These are phyloP conservation scores for Lamprotornis superbus DNA, from an alignment of 2,113 vertebrate genomes.

Conservation along the genomic window DNA sequence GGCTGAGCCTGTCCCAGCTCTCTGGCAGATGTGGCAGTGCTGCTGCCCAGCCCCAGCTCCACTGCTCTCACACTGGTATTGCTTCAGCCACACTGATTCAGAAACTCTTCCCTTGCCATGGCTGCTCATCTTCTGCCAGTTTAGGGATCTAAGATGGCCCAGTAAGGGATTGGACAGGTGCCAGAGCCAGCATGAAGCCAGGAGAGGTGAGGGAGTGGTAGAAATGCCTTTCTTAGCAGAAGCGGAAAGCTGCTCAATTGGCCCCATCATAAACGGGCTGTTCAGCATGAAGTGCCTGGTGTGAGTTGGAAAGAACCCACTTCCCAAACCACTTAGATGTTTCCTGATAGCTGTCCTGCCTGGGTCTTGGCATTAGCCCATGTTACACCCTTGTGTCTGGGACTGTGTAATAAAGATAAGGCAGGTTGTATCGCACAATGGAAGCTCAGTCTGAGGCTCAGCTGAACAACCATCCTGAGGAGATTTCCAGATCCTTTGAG, in stretches of 20 bases:
- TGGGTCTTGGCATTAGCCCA: constrained; percentile 34
- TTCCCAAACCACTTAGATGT: constrained; percentile 46
- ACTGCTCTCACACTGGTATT: not conserved
- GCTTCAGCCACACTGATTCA: not conserved
- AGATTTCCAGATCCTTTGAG: not conserved
- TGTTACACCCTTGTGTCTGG: constrained; percentile 11
- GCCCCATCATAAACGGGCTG: not conserved
- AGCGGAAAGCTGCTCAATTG: not conserved
- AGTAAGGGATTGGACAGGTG: not conserved
- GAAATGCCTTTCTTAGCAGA: not conserved
- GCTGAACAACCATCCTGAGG: not conserved
- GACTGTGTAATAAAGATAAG: constrained; percentile 51
- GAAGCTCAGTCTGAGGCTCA: not conserved
- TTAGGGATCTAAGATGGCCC: not conserved
- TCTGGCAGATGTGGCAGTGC: not conserved
- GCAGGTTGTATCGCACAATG: not conserved
- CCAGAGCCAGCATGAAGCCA: not conserved
- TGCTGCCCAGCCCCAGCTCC: not conserved
- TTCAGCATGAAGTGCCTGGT: not conserved
- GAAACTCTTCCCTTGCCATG: not conserved
- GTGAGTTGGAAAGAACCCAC: not conserved
- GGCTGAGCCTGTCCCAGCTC: not conserved
- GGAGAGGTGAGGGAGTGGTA: not conserved
- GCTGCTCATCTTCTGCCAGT: not conserved
- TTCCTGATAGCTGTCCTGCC: constrained; percentile 24